Evolutionary conservation across 2,888 invertebrate genomes (phyloP).

Genomic region (Coelogynopora nodosa): DNA sequence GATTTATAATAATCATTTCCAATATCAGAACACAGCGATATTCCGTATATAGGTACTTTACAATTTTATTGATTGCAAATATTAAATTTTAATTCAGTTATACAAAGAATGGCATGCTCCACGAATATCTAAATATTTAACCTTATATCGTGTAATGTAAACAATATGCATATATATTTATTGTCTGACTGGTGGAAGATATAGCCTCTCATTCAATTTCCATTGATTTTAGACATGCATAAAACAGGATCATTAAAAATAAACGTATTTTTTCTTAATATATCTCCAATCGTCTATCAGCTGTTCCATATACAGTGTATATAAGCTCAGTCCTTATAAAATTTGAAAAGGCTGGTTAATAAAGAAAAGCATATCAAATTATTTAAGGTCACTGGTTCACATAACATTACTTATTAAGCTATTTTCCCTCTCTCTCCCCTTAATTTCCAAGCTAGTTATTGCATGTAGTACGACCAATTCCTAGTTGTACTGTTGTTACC

Average conservation of each 20-base stretch:
- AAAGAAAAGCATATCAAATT: not conserved
- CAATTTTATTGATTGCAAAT: too few relatives aligned
- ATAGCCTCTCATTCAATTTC: not conserved
- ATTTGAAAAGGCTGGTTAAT: not conserved
- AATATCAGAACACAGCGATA: too few relatives aligned
- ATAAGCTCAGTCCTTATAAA: not conserved
- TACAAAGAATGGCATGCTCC: too few relatives aligned
- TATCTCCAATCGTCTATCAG: not conserved
- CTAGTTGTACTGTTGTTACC: not conserved
- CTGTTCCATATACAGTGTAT: too few relatives aligned
- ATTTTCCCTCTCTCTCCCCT: not conserved
- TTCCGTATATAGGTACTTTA: too few relatives aligned
- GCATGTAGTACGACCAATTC: not conserved
- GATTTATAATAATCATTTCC: too few relatives aligned
- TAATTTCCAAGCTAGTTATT: not conserved
- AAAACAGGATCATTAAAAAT: not conserved
- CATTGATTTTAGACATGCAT: not conserved
- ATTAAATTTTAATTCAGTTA: too few relatives aligned
- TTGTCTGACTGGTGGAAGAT: too few relatives aligned
- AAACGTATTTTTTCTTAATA: not conserved
- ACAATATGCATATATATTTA: too few relatives aligned
- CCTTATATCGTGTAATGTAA: too few relatives aligned
- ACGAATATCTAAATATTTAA: too few relatives aligned
- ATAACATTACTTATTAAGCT: not conserved
- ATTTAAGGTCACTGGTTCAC: not conserved